Base-by-base conservation (phyloP, 1,140 invertebrate genomes). In the Brachionus plicatilis region DNA sequence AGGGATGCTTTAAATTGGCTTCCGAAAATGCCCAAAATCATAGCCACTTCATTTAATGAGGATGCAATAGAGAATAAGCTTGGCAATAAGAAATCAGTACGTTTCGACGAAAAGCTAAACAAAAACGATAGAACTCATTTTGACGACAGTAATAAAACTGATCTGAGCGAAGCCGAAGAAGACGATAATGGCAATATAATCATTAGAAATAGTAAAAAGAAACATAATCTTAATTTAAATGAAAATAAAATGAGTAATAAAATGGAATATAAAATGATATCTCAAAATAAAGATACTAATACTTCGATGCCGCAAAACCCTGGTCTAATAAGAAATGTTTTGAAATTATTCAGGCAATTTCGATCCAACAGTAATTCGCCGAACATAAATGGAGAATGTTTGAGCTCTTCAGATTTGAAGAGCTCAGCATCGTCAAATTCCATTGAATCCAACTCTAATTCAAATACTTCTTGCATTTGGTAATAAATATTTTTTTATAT, bases 251-350 rank as follows among this genome's bases (percentile, higher is more conserved):
- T 37, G 14, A 37, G 66, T 70, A 29, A 72, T 72, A 72, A 43
- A 72, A 43, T 43, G 41, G 41, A 37, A 43, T 20, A 43, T 37
- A 72, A 72, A 72, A 72, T 43, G 17, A 43, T 17, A 20, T 41
- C 17, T 20, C 17, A 41, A 41, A 17, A 41, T 41, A 72, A 43
- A 14, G 45, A 41, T 43, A 0, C 68, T 11, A 72, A 5, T 1
- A 4, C 24, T 33, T 33, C 66, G 9, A 75, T 47, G 27, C 43
- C 7, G 2, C 20, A 47, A 20, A 14, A 24, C 2, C 43, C 20
- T 20, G 72, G 72, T 76, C 24, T 76, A 11, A 50, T 76, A 27
- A 47, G 72, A 76, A 76, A 76, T 50, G 53, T 76, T 50, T 12
- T 76, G 0, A 53, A 76, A 76, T 33, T 76, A 27, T 76, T 76